Evolutionary conservation across 2,113 vertebrate genomes (phyloP).

Genomic region (Astur gentilis): DNA sequence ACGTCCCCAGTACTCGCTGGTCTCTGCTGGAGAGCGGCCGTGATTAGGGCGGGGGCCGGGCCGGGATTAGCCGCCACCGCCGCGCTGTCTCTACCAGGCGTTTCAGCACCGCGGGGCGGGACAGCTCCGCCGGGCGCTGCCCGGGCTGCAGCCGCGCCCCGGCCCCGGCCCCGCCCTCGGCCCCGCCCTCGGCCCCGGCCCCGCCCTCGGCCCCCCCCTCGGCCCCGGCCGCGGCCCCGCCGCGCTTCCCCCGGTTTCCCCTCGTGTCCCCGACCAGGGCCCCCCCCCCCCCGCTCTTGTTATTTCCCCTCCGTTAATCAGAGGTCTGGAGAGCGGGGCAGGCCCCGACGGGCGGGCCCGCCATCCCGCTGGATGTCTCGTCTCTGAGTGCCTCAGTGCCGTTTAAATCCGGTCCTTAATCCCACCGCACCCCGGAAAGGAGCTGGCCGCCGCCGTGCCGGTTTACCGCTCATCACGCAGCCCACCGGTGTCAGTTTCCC

Average conservation of each 20-base stretch:
- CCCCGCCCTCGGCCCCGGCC: no score
- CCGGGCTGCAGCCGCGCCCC: background rate
- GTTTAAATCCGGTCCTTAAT: no score
- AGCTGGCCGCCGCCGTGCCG: accelerated
- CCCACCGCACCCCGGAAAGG: accelerated
- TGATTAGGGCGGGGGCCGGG: background rate
- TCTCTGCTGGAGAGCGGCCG: background rate
- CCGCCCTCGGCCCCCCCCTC: no score
- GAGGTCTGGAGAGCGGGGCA: background rate
- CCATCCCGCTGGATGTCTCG: accelerated
- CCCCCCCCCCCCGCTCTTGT: background rate
- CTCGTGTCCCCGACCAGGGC: background rate
- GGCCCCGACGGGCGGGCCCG: no score
- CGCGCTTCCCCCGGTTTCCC: no score
- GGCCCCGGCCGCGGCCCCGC: no score
- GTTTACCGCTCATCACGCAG: background rate
- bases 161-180: no score
- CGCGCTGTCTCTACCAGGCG: background rate
- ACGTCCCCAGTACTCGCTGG: background rate
- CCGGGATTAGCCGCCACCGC: background rate
- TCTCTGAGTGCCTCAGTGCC: accelerated
- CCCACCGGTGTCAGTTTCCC: background rate
- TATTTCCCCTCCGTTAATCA: background rate
- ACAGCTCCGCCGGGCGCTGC: slow-evolving; percentile 59
- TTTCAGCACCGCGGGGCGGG: slow-evolving; percentile 68